These are phyloP conservation scores for Paratrypauchen microcephalus DNA, from an alignment of 2,797 vertebrate species.

Conservation along the genomic window DNA sequence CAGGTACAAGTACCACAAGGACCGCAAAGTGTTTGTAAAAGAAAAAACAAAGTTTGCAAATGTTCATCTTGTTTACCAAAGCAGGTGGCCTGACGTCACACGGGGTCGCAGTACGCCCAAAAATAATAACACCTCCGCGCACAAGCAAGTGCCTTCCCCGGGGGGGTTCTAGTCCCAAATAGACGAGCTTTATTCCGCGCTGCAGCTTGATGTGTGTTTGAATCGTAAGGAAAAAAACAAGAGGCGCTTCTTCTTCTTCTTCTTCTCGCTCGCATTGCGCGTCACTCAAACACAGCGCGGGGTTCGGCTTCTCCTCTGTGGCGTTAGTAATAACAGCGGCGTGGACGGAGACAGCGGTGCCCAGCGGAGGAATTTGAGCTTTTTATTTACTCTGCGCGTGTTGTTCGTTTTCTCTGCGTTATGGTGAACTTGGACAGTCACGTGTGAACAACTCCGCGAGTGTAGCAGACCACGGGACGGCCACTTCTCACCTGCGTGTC, in stretches of 20 bases:
- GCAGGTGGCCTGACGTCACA: conserved; percentile 91
- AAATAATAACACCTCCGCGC: conserved; percentile 74
- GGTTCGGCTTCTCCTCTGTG: conserved; percentile 76
- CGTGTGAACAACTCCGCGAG: conserved; percentile 66
- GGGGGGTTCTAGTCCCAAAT: conserved; percentile 78
- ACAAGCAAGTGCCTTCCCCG: conserved; percentile 71
- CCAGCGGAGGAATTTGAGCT: conserved; percentile 77
- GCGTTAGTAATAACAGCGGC: conserved; percentile 83
- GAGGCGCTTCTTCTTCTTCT: conserved; percentile 71
- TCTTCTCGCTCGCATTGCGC: conserved; percentile 75
- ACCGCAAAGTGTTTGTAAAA: not conserved
- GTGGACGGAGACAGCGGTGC: conserved; percentile 73
- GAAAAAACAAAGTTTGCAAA: conserved; percentile 71
- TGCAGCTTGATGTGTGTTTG: conserved; percentile 80
- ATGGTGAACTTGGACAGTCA: conserved; percentile 76
- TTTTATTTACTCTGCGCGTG: conserved; percentile 77
- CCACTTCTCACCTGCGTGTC: conserved; percentile 68
- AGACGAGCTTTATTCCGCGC: conserved; percentile 73
- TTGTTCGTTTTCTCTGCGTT: conserved; percentile 70
- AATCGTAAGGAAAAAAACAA: conserved; percentile 63
- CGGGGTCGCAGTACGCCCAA: conserved; percentile 78
- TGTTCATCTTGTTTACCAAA: conserved; percentile 79
- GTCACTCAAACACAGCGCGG: conserved; percentile 81
- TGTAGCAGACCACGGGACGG: conserved; percentile 41
- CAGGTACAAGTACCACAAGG: not conserved